Evolutionary conservation across 2,888 invertebrate genomes (phyloP).

Genomic region (Leistus spinibarbis): DNA sequence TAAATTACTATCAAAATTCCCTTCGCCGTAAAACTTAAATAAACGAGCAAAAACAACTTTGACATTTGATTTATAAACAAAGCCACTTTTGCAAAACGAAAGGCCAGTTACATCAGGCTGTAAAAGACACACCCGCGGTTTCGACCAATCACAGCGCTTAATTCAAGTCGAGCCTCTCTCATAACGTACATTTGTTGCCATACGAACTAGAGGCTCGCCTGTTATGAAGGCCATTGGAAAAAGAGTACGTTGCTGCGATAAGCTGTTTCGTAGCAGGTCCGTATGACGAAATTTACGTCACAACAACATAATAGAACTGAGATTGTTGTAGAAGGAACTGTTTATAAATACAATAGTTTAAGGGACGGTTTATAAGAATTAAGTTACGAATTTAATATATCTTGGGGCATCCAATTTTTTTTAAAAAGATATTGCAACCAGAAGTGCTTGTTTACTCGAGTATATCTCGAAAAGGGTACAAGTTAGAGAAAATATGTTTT

Average conservation of each 20-base stretch:
- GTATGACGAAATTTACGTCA: slow-evolving; percentile 1
- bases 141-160: slow-evolving; percentile 56
- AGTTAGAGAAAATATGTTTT: too few species aligned
- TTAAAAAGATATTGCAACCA: too few species aligned
- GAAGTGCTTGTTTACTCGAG: too few species aligned
- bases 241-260: slow-evolving; percentile 11
- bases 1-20: too few species aligned
- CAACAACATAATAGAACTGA: slow-evolving; percentile 30
- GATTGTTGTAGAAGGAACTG: slow-evolving; percentile 38
- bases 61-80: slow-evolving; percentile 1
- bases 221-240: slow-evolving; percentile 4
- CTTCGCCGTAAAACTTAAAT: too few species aligned
- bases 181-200: slow-evolving; percentile 52
- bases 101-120: slow-evolving; percentile 35
- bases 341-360: not conserved
- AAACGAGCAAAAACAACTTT: not conserved
- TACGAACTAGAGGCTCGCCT: slow-evolving; percentile 23
- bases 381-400: too few species aligned
- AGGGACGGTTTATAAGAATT: not conserved
- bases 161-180: slow-evolving; percentile 49
- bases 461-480: too few species aligned
- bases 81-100: not conserved
- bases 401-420: too few species aligned
- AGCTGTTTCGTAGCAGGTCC: not conserved
- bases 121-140: slow-evolving; percentile 59